Evolutionary conservation across 1,140 invertebrate species (phyloP).

Genomic region (Pantala flavescens): DNA sequence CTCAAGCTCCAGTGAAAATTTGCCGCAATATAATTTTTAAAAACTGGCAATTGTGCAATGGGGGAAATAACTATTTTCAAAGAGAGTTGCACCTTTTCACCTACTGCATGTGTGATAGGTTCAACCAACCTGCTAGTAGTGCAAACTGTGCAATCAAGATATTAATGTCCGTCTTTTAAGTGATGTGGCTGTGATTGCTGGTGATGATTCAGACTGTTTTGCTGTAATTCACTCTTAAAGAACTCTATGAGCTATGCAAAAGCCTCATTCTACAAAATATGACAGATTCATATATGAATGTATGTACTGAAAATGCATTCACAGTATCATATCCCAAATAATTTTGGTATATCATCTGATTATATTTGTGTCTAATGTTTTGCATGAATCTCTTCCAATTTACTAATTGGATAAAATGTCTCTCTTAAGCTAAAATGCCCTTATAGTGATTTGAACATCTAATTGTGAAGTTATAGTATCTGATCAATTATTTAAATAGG

Average conservation of each 20-base stretch:
- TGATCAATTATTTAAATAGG: neutral
- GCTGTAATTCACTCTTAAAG: neutral
- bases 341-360: neutral
- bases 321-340: neutral
- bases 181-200: slow-evolving; percentile 8
- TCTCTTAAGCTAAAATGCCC: slow-evolving; percentile 7
- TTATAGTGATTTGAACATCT: slow-evolving; percentile 3
- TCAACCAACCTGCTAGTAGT: slow-evolving; percentile 4
- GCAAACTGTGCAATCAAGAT: slow-evolving; percentile 5
- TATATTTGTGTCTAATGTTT: slow-evolving; percentile 5
- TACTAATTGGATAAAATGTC: slow-evolving; percentile 9
- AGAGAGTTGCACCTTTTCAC: neutral
- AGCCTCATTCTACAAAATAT: neutral
- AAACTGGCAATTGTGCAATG: neutral
- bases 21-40: neutral
- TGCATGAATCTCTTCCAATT: slow-evolving; percentile 3
- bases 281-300: neutral
- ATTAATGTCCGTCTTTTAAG: neutral
- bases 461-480: neutral
- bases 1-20: neutral
- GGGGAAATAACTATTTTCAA: slow-evolving; percentile 10
- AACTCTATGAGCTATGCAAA: neutral
- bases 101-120: neutral
- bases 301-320: neutral
- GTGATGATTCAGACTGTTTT: neutral